Base-by-base conservation (phyloP, 2,888 invertebrate genomes). In the Aproaerema taeniolella region DNA sequence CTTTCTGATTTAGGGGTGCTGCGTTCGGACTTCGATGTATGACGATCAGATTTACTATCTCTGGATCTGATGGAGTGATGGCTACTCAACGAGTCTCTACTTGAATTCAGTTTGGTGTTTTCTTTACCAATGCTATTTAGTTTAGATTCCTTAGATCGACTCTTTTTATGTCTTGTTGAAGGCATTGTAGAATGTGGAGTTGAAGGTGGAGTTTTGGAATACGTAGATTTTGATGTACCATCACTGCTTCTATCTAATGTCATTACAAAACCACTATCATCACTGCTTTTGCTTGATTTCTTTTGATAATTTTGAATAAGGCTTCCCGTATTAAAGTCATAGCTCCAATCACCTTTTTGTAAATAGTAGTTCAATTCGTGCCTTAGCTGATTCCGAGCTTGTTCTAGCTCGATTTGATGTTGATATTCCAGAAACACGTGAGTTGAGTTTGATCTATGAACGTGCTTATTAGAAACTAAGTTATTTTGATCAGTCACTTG, bases 391-490 rank as follows among this genome's bases (percentile, higher is more conserved):
- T 79, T 86, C 5, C 85, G 71, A 38, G 86, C 71, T 26, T 83
- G 81, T 67, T 85, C 86, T 38, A 83, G 71, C 45, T 86, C 85
- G 38, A 75, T 76, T 47, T 78, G 70, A 51, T 69, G 69, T 51
- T 69, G 69, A 50, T 64, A 75, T 48, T 82, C 85, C 39, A 71
- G 82, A 54, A 90, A 80, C 24, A 88, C 85, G 58, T 90, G 90
- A 8, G 90, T 89, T 45, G 91, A 90, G 59, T 86, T 90, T 49
- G 90, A 91, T 53, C 90, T 81, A 56, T 90, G 90, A 70, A 90
- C 71, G 69, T 89, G 74, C 73, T 88, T 75, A 79, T 73, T 81
- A 73, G 80, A 76, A 68, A 78, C 71, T 78, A 82, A 67, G 52
- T 73, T 82, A 74, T 67, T 76, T 65, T 78, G 78, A 75, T 82